A percentile compares a stretch with the other conserved stretches of the same genome.
Conservation (phyloP, 2,888 invertebrate genomes). For the Ernsta delagoae region DNA sequence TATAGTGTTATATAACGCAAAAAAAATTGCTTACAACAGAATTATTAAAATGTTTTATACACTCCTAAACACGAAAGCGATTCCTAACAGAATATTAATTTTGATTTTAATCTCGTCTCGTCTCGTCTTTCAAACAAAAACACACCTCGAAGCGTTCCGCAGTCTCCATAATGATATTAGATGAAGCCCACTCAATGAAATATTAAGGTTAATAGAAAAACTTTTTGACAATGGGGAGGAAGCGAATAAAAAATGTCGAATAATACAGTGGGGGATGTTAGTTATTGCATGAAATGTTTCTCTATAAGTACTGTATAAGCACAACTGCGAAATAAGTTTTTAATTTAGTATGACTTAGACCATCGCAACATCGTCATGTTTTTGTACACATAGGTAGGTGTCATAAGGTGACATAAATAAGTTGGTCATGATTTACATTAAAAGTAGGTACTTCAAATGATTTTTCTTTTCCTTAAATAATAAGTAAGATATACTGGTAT, state of each 20-base stretch:
- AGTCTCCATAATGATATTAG: constrained; percentile 51
- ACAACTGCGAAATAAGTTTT: too few relatives aligned
- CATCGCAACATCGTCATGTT: too few relatives aligned
- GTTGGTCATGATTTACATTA: too few relatives aligned
- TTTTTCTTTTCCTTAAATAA: too few relatives aligned
- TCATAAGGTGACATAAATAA: too few relatives aligned
- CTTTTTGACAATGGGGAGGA: constrained; percentile 46
- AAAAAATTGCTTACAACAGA: too few relatives aligned
- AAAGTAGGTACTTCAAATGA: too few relatives aligned
- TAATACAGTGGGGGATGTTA: neutral
- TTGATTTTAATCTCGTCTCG: constrained; percentile 38
- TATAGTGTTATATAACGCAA: too few relatives aligned
- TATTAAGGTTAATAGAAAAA: constrained; percentile 65
- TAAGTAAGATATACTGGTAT: too few relatives aligned
- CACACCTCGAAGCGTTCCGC: constrained; percentile 44
- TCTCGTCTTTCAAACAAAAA: constrained; percentile 42
- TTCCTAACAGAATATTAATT: constrained; percentile 31
- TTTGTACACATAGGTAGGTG: too few relatives aligned
- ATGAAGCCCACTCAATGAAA: constrained; percentile 63
- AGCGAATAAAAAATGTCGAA: neutral
- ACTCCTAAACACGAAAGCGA: neutral
- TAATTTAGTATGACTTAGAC: too few relatives aligned
- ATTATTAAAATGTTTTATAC: too few relatives aligned
- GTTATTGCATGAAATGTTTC: neutral
- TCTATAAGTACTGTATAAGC: neutral